A percentile compares a stretch with the other conserved stretches of the same genome.
Evolutionary conservation across 1,140 invertebrate genomes (phyloP).

Genomic region (Cydia pomonella): DNA sequence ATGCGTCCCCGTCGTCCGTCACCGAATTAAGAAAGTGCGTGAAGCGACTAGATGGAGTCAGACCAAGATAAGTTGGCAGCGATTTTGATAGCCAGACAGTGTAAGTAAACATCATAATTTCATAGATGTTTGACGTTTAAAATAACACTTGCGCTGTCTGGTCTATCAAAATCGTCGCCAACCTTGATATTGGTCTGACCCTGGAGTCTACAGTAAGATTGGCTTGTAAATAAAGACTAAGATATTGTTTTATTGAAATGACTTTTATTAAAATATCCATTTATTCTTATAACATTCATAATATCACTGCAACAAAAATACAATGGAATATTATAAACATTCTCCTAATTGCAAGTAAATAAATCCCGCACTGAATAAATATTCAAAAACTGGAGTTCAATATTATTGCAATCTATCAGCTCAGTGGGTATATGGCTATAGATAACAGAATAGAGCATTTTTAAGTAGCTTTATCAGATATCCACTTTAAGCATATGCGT

Average conservation of each 20-base stretch:
- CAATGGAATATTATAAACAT: constrained; percentile 79
- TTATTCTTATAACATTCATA: constrained; percentile 80
- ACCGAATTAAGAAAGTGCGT: too few relatives aligned
- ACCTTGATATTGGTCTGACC: too few relatives aligned
- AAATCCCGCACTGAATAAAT: constrained; percentile 68
- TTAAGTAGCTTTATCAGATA: not conserved
- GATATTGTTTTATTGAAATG: constrained; percentile 70
- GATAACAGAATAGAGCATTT: not conserved
- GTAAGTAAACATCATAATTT: too few relatives aligned
- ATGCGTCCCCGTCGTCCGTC: too few relatives aligned
- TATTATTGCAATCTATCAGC: constrained; percentile 21
- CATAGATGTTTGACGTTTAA: too few relatives aligned
- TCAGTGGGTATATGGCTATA: not conserved
- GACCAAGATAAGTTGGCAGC: too few relatives aligned
- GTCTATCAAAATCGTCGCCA: too few relatives aligned
- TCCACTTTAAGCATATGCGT: not conserved
- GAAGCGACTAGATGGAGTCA: too few relatives aligned
- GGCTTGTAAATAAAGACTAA: constrained; percentile 56
- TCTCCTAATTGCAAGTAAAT: constrained; percentile 75
- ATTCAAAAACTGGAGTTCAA: constrained; percentile 53
- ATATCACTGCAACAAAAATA: constrained; percentile 80
- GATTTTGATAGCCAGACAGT: too few relatives aligned
- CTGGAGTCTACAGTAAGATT: too few relatives aligned
- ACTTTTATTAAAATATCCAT: constrained; percentile 81
- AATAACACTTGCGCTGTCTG: too few relatives aligned